A percentile compares a stretch with the other conserved stretches of the same genome.
phyloP scores from a whole-genome alignment of 2,888 invertebrate genomes.

The Cantharis rufa region DNA sequence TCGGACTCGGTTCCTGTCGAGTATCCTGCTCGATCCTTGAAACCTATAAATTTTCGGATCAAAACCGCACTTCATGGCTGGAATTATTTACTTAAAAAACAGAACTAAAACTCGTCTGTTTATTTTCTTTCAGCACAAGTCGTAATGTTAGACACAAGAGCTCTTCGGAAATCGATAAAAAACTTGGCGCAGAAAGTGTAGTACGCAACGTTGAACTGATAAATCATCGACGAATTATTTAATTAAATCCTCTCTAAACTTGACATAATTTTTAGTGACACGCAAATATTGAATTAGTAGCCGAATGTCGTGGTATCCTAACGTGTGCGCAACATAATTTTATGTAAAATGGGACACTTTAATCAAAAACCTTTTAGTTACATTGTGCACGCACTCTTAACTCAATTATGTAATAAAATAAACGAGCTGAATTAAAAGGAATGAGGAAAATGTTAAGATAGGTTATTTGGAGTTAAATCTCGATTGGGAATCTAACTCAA shows the following conservation, averaged over 20 bases:
- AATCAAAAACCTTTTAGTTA: slow-evolving; percentile 2
- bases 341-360: not conserved
- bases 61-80: not conserved
- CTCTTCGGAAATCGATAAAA: slow-evolving; percentile 18
- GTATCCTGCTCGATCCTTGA: not conserved
- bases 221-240: not conserved
- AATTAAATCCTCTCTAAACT: not conserved
- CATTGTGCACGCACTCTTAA: not conserved
- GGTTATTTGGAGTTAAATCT: not conserved
- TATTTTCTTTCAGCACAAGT: slow-evolving; percentile 12
- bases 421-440: not conserved
- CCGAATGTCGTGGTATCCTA: not conserved
- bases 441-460: not conserved
- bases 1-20: not conserved
- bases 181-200: not conserved
- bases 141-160: slow-evolving; percentile 14
- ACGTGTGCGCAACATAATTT: not conserved
- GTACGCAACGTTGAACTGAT: not conserved
- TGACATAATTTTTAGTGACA: slow-evolving; percentile 1
- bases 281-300: slow-evolving; percentile 2
- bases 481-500: not conserved
- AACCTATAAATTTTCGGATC: not conserved
- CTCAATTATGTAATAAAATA: not conserved
- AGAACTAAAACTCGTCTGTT: slow-evolving; percentile 1
- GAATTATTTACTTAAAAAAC: not conserved